Evolutionary conservation across 53 echinoderm and acorn worm genomes (phyloP).

Genomic region (Zoroaster sp.): DNA sequence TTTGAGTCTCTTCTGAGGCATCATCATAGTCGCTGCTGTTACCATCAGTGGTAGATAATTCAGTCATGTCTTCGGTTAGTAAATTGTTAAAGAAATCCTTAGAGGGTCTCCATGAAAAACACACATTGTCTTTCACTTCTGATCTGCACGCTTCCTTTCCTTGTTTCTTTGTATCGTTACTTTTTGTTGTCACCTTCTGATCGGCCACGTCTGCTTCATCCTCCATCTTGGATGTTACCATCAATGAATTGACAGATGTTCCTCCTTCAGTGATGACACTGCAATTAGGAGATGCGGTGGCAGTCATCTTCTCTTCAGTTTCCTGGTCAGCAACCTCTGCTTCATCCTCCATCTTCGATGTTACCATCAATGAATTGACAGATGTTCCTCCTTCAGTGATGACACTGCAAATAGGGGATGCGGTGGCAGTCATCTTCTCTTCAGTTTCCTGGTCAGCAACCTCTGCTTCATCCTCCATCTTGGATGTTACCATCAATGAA

Average conservation of each 20-base stretch:
- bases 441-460: background rate
- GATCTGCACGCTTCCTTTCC: background rate
- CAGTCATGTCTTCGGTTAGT: background rate
- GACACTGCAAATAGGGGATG: background rate
- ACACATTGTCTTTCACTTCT: background rate
- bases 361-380: background rate
- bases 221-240: background rate
- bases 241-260: background rate
- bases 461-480: background rate
- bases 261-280: background rate
- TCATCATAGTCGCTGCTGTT: background rate
- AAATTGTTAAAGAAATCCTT: background rate
- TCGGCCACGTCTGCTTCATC: background rate
- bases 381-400: background rate
- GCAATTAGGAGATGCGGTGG: background rate
- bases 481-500: background rate
- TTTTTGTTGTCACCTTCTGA: background rate
- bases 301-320: background rate
- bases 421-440: too few species aligned
- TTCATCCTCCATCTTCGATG: background rate
- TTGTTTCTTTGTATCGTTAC: background rate
- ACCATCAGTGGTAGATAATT: background rate
- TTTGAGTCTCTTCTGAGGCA: background rate
- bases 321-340: background rate
- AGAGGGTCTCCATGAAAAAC: conserved; percentile 29